Evolutionary conservation across 2,888 invertebrate genomes (phyloP).

Genomic region (Rhagonycha fulva): DNA sequence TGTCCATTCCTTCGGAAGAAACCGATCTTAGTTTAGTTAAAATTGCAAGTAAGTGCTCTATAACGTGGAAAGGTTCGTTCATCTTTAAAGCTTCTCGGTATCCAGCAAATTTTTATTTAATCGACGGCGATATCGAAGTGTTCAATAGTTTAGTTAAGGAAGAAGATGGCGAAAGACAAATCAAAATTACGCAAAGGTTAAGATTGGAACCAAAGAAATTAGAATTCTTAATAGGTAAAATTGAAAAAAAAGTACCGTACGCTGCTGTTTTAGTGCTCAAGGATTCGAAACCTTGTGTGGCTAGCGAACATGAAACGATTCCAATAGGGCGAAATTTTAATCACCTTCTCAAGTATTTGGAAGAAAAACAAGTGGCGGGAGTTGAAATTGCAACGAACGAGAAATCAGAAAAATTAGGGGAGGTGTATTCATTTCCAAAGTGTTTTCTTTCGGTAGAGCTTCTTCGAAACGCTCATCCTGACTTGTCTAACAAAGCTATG

Average conservation of each 20-base stretch:
- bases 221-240: slow-evolving; percentile 93
- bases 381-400: slow-evolving; percentile 90
- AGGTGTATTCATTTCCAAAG: slow-evolving; percentile 95
- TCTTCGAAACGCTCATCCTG: slow-evolving; percentile 86
- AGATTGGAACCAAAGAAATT: slow-evolving; percentile 92
- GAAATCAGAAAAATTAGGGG: slow-evolving; percentile 90
- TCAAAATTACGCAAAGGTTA: slow-evolving; percentile 92
- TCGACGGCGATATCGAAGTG: slow-evolving; percentile 91
- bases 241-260: slow-evolving; percentile 86
- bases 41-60: slow-evolving; percentile 83
- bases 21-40: slow-evolving; percentile 83
- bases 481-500: slow-evolving; percentile 84
- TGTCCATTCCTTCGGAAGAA: slow-evolving; percentile 73
- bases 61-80: slow-evolving; percentile 92
- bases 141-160: slow-evolving; percentile 94
- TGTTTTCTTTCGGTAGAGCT: slow-evolving; percentile 95
- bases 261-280: slow-evolving; percentile 92
- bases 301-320: slow-evolving; percentile 82
- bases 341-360: slow-evolving; percentile 94
- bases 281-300: slow-evolving; percentile 78
- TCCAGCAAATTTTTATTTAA: slow-evolving; percentile 92
- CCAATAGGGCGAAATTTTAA: slow-evolving; percentile 84
- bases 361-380: slow-evolving; percentile 98
- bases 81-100: slow-evolving; percentile 94
- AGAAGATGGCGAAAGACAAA: slow-evolving; percentile 89